These are phyloP conservation scores for Thomomys bottae DNA, from an alignment of 2,113 vertebrate genomes.

Conservation along the genomic window DNA sequence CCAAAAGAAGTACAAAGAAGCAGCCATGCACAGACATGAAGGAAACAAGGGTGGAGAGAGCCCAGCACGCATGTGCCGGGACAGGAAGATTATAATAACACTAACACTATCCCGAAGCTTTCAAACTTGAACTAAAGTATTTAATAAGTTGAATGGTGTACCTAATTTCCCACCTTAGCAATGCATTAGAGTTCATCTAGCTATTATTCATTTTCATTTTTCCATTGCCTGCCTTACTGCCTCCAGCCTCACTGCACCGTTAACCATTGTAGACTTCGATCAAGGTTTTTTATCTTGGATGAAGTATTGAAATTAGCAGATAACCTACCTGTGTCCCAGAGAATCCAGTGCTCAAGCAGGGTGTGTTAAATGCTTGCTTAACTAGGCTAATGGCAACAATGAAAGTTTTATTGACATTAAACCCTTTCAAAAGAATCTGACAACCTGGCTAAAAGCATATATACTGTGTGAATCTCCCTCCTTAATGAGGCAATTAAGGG, in stretches of 20 bases:
- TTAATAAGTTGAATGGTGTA: not conserved
- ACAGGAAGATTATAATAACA: not conserved
- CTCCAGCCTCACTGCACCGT: not conserved
- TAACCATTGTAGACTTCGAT: not conserved
- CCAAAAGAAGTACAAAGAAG: not conserved
- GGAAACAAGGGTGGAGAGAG: not conserved
- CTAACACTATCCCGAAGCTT: not conserved
- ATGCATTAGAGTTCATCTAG: not conserved
- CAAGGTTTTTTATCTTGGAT: not conserved
- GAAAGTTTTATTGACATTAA: slow-evolving; percentile 71
- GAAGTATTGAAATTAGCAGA: not conserved
- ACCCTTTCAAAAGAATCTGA: slow-evolving; percentile 65
- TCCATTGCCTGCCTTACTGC: not conserved
- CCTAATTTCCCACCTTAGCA: not conserved
- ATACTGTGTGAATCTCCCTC: slow-evolving; percentile 57
- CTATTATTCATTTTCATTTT: slow-evolving; percentile 16
- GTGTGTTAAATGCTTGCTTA: slow-evolving; percentile 65
- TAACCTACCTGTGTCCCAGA: not conserved
- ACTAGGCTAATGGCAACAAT: slow-evolving; percentile 53
- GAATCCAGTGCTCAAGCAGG: not conserved
- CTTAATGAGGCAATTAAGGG: slow-evolving; percentile 72
- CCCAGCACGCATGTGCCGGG: not conserved
- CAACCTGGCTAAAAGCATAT: slow-evolving; percentile 60
- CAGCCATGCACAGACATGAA: not conserved
- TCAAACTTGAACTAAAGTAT: not conserved